These are phyloP conservation scores for Tryphoninae sp. DNA, from an alignment of 2,888 invertebrate species.

Conservation along the genomic window DNA sequence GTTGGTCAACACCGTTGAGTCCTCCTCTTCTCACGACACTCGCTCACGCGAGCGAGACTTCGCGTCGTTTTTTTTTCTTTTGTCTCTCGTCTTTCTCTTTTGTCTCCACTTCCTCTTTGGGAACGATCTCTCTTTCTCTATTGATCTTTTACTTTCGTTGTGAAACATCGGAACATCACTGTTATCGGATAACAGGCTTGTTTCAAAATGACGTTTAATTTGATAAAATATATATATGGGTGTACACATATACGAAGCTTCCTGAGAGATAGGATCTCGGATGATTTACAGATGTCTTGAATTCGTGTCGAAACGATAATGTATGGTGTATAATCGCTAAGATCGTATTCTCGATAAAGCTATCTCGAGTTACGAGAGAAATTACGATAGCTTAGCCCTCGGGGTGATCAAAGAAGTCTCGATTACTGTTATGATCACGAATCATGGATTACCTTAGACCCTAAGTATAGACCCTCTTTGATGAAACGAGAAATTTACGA, in stretches of 20 bases:
- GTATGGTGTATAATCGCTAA: conserved; percentile 16
- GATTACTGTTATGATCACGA: conserved; percentile 38
- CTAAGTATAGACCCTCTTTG: conserved; percentile 31
- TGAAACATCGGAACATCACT: conserved; percentile 19
- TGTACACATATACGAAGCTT: neutral
- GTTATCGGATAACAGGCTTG: conserved; percentile 11
- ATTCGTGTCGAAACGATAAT: conserved; percentile 2
- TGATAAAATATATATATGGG: neutral
- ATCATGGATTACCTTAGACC: conserved; percentile 17
- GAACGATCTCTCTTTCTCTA: conserved; percentile 45
- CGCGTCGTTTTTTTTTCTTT: conserved; percentile 7
- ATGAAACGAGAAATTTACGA: conserved; percentile 33
- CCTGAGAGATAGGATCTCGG: neutral
- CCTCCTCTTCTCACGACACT: conserved; percentile 69
- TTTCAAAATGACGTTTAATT: neutral
- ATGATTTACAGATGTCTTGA: conserved; percentile 2
- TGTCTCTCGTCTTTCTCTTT: conserved; percentile 47
- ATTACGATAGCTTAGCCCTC: conserved; percentile 32
- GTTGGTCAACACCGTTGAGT: conserved; percentile 65
- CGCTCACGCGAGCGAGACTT: conserved; percentile 52
- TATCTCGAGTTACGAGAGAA: conserved; percentile 33
- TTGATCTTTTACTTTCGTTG: conserved; percentile 51
- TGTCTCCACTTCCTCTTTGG: neutral
- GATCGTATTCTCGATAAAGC: conserved; percentile 28
- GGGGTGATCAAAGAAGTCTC: conserved; percentile 30